A percentile compares a stretch with the other conserved stretches of the same genome.
Evolutionary conservation across 2,888 invertebrate genomes (phyloP).

Genomic region (Artemia sinica): DNA sequence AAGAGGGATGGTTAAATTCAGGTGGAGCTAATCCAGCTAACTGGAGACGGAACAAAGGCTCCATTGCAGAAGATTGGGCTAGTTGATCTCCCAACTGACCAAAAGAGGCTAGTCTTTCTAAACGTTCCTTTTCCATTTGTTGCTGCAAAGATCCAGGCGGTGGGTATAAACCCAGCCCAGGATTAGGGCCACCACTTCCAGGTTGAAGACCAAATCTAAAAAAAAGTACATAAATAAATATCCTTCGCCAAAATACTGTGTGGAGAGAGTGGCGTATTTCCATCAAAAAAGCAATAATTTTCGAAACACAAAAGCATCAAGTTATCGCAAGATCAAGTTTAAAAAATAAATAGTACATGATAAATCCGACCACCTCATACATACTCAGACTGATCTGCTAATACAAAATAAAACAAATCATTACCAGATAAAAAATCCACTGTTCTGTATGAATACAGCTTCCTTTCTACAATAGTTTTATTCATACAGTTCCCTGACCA

Average conservation of each 20-base stretch:
- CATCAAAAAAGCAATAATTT: background rate
- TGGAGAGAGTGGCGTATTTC: background rate
- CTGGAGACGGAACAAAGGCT: conserved; percentile 79
- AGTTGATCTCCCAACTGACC: conserved; percentile 1
- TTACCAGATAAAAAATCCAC: no score
- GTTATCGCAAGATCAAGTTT: no score
- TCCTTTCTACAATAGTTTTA: no score
- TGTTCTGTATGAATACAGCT: no score
- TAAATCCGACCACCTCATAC: no score
- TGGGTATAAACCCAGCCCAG: conserved; percentile 3
- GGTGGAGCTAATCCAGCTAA: conserved; percentile 67
- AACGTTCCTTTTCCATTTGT: background rate
- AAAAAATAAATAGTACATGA: no score
- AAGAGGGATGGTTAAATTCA: background rate
- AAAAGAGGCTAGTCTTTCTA: conserved; percentile 3
- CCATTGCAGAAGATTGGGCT: conserved; percentile 32
- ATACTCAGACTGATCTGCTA: no score
- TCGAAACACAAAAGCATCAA: no score
- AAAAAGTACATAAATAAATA: background rate
- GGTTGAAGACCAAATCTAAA: background rate
- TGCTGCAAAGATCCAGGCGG: background rate
- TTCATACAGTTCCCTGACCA: no score
- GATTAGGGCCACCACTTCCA: background rate
- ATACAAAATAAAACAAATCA: no score
- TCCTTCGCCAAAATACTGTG: background rate